These are phyloP conservation scores for Mythimna impura DNA, from an alignment of 2,888 invertebrate species.

Conservation along the genomic window DNA sequence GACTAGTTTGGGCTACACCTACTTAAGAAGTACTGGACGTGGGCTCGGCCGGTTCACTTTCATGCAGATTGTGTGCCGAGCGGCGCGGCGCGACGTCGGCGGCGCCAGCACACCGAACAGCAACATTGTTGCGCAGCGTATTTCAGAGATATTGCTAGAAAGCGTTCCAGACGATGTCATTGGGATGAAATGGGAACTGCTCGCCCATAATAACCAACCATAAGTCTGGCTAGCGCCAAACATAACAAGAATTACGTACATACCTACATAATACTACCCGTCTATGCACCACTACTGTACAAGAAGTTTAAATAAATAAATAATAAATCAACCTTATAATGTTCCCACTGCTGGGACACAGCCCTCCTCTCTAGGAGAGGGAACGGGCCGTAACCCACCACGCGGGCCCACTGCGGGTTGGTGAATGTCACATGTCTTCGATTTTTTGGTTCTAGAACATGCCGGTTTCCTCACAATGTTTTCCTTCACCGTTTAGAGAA, in stretches of 20 bases:
- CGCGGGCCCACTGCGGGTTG: no score
- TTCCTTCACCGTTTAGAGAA: no score
- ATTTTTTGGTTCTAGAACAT: no score
- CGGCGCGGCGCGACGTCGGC: slow-evolving; percentile 12
- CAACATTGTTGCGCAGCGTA: slow-evolving; percentile 70
- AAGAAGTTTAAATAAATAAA: no score
- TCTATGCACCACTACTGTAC: no score
- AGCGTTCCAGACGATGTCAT: slow-evolving; percentile 74
- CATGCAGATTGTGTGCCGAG: slow-evolving; percentile 79
- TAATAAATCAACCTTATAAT: no score
- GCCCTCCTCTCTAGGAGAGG: no score
- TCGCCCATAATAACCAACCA: slow-evolving; percentile 54
- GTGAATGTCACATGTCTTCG: no score
- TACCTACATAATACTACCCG: no score
- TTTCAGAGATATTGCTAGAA: slow-evolving; percentile 84
- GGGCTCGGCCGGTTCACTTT: slow-evolving; percentile 81
- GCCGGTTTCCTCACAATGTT: no score
- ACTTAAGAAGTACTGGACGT: slow-evolving; percentile 53
- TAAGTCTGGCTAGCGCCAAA: neutral
- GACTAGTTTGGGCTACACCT: slow-evolving; percentile 66
- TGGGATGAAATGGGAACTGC: slow-evolving; percentile 73
- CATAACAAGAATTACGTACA: neutral
- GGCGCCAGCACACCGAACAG: slow-evolving; percentile 39
- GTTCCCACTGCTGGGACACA: no score
- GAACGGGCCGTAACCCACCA: no score